Percentiles rank a stretch among this genome's conserved stretches.
Evolutionary conservation across 30 jellyfish, hydroid and myxozoan genomes (phyloP).

Genomic region (Aurelia aurita): DNA sequence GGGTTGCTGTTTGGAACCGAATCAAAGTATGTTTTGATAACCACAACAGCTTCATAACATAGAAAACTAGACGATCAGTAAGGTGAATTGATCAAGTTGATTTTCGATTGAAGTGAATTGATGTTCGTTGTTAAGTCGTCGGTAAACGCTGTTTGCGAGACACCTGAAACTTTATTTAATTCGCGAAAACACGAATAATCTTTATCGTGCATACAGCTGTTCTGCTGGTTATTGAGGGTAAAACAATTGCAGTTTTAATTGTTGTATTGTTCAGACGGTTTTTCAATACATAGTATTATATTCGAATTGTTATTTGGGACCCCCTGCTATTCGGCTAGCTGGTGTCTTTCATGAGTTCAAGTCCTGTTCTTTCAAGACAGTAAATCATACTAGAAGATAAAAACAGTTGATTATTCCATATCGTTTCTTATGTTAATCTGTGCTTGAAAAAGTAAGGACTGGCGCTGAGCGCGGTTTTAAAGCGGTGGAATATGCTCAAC

Average conservation of each 20-base stretch:
- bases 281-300: constrained; percentile 45
- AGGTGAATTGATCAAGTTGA: too few relatives aligned
- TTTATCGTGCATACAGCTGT: constrained; percentile 64
- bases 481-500: constrained; percentile 55
- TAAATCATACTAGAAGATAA: constrained; percentile 66
- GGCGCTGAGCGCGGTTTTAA: constrained; percentile 79
- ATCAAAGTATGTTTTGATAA: too few relatives aligned
- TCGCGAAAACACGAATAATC: constrained; percentile 25
- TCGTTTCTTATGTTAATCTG: constrained; percentile 75
- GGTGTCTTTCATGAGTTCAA: constrained; percentile 74
- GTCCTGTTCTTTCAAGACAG: constrained; percentile 74
- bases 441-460: constrained; percentile 73
- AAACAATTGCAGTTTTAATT: constrained; percentile 68
- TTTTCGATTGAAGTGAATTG: too few relatives aligned
- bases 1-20: too few relatives aligned
- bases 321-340: constrained; percentile 78
- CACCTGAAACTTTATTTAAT: neutral
- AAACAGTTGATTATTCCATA: constrained; percentile 69
- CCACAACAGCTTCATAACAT: too few relatives aligned
- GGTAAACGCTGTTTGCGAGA: neutral
- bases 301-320: constrained; percentile 52
- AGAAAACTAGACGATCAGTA: too few relatives aligned
- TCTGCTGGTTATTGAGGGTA: constrained; percentile 45
- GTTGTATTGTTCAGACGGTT: constrained; percentile 32
- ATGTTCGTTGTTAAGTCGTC: too few relatives aligned